These are phyloP conservation scores for Cathartes aura DNA, from an alignment of 2,113 vertebrate species.

Conservation along the genomic window DNA sequence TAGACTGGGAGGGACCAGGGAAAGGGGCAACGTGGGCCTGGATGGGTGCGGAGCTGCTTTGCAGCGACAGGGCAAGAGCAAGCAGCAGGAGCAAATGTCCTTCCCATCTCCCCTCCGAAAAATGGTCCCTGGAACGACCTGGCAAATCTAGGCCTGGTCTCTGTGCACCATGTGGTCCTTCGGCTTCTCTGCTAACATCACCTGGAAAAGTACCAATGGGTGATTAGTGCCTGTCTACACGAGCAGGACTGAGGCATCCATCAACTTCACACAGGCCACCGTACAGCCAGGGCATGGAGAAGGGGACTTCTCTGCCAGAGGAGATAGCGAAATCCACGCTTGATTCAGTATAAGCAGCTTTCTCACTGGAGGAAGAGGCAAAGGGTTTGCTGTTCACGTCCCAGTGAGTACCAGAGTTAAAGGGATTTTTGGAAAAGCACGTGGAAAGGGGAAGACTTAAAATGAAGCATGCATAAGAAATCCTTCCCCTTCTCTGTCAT, in stretches of 20 bases:
- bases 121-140: neutral
- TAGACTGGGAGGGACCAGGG: neutral
- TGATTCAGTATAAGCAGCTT: neutral
- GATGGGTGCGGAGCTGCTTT: neutral
- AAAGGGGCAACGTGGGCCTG: neutral
- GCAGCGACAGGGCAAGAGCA: neutral
- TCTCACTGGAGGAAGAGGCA: neutral
- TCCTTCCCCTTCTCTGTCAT: neutral
- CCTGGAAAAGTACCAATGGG: neutral
- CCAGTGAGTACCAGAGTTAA: neutral
- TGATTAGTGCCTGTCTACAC: neutral
- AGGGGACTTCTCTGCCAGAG: neutral
- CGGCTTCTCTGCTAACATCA: neutral
- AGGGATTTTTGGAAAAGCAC: neutral
- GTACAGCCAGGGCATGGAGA: neutral
- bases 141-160: neutral
- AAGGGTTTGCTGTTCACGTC: neutral
- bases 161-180: neutral
- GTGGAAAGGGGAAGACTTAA: neutral
- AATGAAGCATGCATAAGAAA: neutral
- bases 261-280: neutral
- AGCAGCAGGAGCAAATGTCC: neutral
- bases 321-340: neutral
- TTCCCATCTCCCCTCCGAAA: neutral
- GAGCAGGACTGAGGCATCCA: neutral